Percentiles rank a stretch among this genome's conserved stretches.
Conservation (phyloP, 2,797 vertebrate species). For the Anolis apletophallus region DNA sequence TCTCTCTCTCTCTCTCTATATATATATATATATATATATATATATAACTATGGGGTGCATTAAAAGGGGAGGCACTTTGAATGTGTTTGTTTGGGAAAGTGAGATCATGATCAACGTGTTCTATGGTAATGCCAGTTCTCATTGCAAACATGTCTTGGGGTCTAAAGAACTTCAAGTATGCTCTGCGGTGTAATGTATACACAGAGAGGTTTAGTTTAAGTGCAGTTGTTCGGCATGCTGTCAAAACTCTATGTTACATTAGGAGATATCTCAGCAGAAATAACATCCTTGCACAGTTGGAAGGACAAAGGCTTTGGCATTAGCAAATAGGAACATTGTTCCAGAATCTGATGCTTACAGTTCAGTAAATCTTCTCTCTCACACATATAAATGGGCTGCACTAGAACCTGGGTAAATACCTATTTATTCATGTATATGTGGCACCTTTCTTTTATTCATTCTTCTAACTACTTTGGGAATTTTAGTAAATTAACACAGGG, state of each 20-base stretch:
- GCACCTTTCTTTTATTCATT: not conserved
- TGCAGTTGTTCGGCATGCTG: not conserved
- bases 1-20: too few species aligned
- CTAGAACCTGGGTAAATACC: not conserved
- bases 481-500: not conserved
- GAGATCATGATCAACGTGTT: accelerated
- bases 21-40: not conserved
- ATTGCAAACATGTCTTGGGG: accelerated
- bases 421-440: not conserved
- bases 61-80: not conserved
- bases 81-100: not conserved
- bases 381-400: not conserved
- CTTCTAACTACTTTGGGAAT: not conserved
- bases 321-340: not conserved
- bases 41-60: not conserved
- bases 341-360: not conserved
- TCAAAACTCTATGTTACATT: accelerated
- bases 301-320: not conserved
- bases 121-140: not conserved
- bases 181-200: accelerated
- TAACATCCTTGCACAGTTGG: not conserved
- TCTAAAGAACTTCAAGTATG: accelerated
- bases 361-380: not conserved
- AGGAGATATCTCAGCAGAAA: not conserved
- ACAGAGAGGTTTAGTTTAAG: not conserved